Percentiles rank a stretch among this genome's conserved stretches.
Evolutionary conservation across 2,888 invertebrate species (phyloP).

Genomic region (Drosophila longiperda): DNA sequence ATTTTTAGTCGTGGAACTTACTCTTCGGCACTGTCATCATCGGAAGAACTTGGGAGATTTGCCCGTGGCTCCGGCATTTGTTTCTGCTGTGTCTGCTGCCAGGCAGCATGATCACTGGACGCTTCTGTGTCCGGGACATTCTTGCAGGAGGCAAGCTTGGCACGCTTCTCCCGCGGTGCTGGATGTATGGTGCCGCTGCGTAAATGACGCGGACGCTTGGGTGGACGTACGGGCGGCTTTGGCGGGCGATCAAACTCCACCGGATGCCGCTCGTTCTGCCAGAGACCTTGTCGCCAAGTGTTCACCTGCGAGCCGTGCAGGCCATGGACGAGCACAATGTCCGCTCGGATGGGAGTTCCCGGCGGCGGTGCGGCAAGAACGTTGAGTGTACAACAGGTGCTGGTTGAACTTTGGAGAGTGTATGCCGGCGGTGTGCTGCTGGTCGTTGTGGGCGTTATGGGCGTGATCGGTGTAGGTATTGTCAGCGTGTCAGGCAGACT

Average conservation of each 20-base stretch:
- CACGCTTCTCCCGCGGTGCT: constrained; percentile 82
- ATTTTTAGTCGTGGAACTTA: constrained; percentile 14
- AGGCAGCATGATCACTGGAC: constrained; percentile 30
- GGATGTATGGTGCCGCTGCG: constrained; percentile 76
- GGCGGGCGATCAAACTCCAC: constrained; percentile 84
- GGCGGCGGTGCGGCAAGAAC: constrained; percentile 83
- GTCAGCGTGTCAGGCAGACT: constrained; percentile 77
- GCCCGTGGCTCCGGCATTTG: constrained; percentile 21
- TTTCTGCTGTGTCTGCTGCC: constrained; percentile 39
- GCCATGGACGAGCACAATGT: constrained; percentile 93
- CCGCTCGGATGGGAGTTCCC: constrained; percentile 85
- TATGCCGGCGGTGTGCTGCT: constrained; percentile 45
- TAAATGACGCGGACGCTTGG: constrained; percentile 83
- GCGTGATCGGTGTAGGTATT: constrained; percentile 50
- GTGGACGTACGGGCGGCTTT: constrained; percentile 83
- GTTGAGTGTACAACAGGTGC: constrained; percentile 82
- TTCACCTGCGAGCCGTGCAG: constrained; percentile 89
- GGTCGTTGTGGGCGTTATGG: constrained; percentile 46
- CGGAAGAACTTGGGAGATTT: constrained; percentile 41
- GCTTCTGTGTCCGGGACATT: constrained; percentile 33
- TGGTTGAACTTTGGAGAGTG: constrained; percentile 49
- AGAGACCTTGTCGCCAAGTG: constrained; percentile 93
- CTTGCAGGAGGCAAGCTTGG: constrained; percentile 65
- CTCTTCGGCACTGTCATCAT: constrained; percentile 59
- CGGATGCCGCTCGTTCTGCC: constrained; percentile 86